Evolutionary conservation across 2,113 vertebrate genomes (phyloP), one percentile per base, ranked within the genome.

Genomic region (Glaucomys volans): DNA sequence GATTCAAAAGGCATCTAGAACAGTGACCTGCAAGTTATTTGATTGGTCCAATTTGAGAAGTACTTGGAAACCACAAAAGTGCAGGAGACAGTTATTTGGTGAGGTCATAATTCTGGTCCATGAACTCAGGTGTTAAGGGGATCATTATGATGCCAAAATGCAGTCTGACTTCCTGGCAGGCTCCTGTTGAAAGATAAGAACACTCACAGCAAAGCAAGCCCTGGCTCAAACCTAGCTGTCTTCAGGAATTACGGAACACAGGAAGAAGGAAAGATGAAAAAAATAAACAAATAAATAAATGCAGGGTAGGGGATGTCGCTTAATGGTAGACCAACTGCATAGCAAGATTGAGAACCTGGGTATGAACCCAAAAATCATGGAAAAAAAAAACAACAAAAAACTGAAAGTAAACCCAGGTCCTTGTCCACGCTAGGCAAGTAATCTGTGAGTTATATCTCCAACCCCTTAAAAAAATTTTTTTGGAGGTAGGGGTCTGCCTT

Each of bases 101-200:
- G 95, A 98, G 95, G 84, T 98, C 96, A 98, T 75, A 98, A 96
- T 97, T 83, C 40, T 80, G 67, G 89, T 66, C 84, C 93, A 66
- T 86, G 93, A 93, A 74, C 74, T 94, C 90, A 92, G 87, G 95
- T 94, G 87, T 85, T 67, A 95, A 82, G 91, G 80, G 92, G 83
- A 50, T 62, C 71, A 96, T 77, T 47, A 85, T 91, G 94, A 88
- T 37, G 37, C 28, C 18, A 37, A 74, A 79, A 40, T 26, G 59
- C 11, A 84, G 75, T 37, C 2, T 74, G 92, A 64, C 57, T 94
- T 95, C 57, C 40, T 24, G 22, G 40, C 22, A 96, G 81, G 67
- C 37, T 80, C 28, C 35, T 40, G 4, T 0, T 24, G 57, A 90
- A 92, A 94, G 62, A 85, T 22, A 30, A 54, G 86, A 52, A 5